A percentile compares a stretch with the other conserved stretches of the same genome.
phyloP scores from a whole-genome alignment of 2,888 invertebrate species.

The Nomada goodeniana region DNA sequence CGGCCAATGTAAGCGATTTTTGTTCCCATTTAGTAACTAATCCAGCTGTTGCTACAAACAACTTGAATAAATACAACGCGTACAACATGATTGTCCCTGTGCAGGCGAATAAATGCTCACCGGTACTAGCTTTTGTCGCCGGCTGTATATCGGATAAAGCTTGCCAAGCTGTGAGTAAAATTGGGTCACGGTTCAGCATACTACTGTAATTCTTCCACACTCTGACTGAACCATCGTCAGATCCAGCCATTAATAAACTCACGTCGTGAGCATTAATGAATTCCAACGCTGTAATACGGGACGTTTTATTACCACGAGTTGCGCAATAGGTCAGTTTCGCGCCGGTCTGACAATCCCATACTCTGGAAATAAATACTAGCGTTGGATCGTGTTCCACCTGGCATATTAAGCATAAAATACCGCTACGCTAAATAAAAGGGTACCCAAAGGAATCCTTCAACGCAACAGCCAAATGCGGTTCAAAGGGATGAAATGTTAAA shows the following conservation, averaged over 20 bases:
- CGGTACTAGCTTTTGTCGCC: constrained; percentile 82
- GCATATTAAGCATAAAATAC: not conserved
- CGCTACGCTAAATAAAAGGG: constrained; percentile 5
- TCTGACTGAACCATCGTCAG: constrained; percentile 91
- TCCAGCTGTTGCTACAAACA: constrained; percentile 85
- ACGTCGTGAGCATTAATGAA: constrained; percentile 95
- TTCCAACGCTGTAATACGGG: constrained; percentile 92
- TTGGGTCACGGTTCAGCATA: constrained; percentile 79
- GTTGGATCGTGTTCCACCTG: not conserved
- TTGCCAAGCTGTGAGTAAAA: constrained; percentile 92
- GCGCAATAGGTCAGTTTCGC: constrained; percentile 88
- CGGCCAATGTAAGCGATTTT: constrained; percentile 90
- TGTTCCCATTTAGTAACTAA: constrained; percentile 95
- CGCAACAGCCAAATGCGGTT: constrained; percentile 94
- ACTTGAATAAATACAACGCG: constrained; percentile 22
- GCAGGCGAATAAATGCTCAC: constrained; percentile 66
- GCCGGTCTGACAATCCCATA: constrained; percentile 94
- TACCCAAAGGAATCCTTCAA: constrained; percentile 93
- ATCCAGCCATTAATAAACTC: constrained; percentile 90
- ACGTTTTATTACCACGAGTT: constrained; percentile 84
- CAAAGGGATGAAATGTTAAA: constrained; percentile 95
- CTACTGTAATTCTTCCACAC: constrained; percentile 87
- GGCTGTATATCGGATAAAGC: constrained; percentile 89
- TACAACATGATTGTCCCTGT: not conserved
- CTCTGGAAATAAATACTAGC: constrained; percentile 84